Base-by-base conservation (phyloP, 1,140 invertebrate species). In the Thalassaphorura encarpata region DNA sequence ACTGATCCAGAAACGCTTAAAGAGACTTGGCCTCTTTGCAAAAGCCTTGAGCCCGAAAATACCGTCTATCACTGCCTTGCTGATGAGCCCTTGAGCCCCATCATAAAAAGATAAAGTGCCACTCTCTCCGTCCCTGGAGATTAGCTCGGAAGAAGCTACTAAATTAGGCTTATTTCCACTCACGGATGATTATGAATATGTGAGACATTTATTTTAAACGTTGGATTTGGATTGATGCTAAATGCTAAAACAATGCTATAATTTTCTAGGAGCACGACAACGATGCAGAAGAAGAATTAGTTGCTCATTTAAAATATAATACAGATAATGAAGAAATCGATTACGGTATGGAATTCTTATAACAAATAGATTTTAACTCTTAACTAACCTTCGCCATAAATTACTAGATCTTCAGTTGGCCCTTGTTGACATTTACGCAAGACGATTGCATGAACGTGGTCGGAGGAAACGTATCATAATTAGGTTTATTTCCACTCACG, bases 261-360 rank as follows among this genome's bases (percentile, higher is more conserved):
- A n/a, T n/a, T n/a, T n/a, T n/a, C n/a, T n/a, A 87, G 82, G 91
- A 95, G 73, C 89, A 86, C 74, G 89, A 95, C 70, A 89, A 90
- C 71, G 86, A 88, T 66, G 89, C 90, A 13, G 92, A 96, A 72
- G 81, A 84, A 58, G n/a, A n/a, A n/a, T 74, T 94, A 48, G 84
- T 95, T 60, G 90, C 88, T 21, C 83, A 83, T 19, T 74, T 94
- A 52, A 68, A 86, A 3, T 85, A 84, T 64, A 77, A 76, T 58
- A 73, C 80, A 39, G 87, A 92, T 69, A 89, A 94, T 74, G 87
- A 89, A 69, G 89, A 94, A 64, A 75, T 92, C 54, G 90, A 94
- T 73, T n/a, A n/a, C n/a, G n/a, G 81, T 87, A 66, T 82, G 81
- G 66, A 69, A 77, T 39, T 79, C 28, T 41, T 48, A n/a, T 11